Evolutionary conservation across 2,113 vertebrate species (phyloP).

Genomic region (Plestiodon gilberti): DNA sequence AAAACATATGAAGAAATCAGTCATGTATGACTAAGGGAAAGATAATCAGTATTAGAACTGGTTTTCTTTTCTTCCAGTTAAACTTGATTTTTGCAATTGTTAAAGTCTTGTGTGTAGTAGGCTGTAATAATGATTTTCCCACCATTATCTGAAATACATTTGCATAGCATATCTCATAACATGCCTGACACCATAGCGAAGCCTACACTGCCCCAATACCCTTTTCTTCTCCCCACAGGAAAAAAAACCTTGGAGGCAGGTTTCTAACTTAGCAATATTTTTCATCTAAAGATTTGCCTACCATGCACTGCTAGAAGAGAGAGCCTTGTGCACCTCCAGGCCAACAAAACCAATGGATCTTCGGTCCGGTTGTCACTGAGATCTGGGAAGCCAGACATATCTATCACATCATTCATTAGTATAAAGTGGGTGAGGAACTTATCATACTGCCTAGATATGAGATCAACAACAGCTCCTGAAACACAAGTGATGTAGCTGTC

Average conservation of each 20-base stretch:
- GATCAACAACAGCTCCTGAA: constrained; percentile 92
- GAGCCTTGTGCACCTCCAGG: constrained; percentile 95
- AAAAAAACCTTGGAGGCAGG: not conserved
- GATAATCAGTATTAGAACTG: not conserved
- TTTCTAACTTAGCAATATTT: not conserved
- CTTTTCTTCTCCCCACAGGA: not conserved
- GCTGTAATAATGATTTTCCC: not conserved
- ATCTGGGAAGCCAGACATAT: constrained; percentile 93
- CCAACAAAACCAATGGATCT: constrained; percentile 94
- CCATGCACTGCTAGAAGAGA: constrained; percentile 90
- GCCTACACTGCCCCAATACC: not conserved
- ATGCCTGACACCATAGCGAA: not conserved
- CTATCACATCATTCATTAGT: constrained; percentile 90
- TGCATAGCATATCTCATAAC: not conserved
- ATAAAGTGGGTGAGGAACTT: constrained; percentile 97
- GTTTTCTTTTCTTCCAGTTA: not conserved
- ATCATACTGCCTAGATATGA: constrained; percentile 97
- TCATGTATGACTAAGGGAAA: not conserved
- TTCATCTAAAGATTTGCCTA: constrained; percentile 60
- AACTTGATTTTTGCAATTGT: not conserved
- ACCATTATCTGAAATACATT: not conserved
- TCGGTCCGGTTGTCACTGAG: constrained; percentile 95
- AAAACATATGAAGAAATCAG: not conserved
- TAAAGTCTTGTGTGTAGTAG: not conserved
- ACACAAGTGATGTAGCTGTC: constrained; percentile 93